Evolutionary conservation across 2,113 vertebrate species (phyloP).

Genomic region (Lamprotornis superbus): DNA sequence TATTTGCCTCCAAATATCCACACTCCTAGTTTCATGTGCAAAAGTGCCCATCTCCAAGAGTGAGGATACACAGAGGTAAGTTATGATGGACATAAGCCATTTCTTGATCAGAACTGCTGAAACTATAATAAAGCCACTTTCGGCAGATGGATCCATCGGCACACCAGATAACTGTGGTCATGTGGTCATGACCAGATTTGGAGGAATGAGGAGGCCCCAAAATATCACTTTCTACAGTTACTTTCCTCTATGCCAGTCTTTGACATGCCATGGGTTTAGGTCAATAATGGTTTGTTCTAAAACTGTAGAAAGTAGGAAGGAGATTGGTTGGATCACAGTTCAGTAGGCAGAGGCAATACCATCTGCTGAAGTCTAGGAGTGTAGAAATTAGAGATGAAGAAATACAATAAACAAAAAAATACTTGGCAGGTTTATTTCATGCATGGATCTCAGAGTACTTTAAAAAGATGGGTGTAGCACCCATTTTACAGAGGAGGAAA

Average conservation of each 20-base stretch:
- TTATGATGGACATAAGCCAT: constrained; percentile 34
- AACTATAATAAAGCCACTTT: constrained; percentile 5
- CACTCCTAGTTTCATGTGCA: constrained; percentile 45
- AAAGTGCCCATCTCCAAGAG: constrained; percentile 49
- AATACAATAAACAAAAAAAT: constrained; percentile 55
- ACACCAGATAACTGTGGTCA: constrained; percentile 12
- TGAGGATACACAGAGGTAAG: constrained; percentile 44
- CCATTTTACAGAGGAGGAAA: constrained; percentile 69
- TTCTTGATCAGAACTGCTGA: constrained; percentile 49
- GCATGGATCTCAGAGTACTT: constrained; percentile 54
- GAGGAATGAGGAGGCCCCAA: constrained; percentile 13
- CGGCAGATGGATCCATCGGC: constrained; percentile 15
- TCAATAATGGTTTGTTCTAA: background rate
- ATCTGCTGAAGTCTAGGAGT: constrained; percentile 63
- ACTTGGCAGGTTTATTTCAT: constrained; percentile 57
- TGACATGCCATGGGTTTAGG: background rate
- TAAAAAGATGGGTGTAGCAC: constrained; percentile 59
- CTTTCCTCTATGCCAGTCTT: constrained; percentile 17
- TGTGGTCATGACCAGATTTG: background rate
- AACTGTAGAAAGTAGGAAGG: constrained; percentile 11
- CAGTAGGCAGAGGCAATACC: constrained; percentile 36
- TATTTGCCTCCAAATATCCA: constrained; percentile 54
- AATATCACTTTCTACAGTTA: constrained; percentile 20
- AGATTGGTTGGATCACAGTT: constrained; percentile 10
- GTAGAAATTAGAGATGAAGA: constrained; percentile 65